Evolutionary conservation across 2,113 vertebrate genomes (phyloP).

Genomic region (Pteruthius melanotis): DNA sequence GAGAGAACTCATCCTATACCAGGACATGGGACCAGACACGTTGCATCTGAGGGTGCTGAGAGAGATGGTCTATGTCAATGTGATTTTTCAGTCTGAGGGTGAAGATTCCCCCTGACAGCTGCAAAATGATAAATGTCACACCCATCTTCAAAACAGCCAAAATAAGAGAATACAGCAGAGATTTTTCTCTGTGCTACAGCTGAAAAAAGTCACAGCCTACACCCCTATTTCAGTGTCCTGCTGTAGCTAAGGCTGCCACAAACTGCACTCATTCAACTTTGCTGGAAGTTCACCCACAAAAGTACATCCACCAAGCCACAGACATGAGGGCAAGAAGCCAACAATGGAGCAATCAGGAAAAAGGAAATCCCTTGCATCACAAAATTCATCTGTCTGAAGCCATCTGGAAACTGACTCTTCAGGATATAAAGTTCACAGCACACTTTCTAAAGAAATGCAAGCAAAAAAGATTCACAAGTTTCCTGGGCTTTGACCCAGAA

Average conservation of each 20-base stretch:
- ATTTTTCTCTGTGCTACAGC: not conserved
- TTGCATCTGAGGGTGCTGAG: not conserved
- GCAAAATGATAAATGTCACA: not conserved
- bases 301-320: not conserved
- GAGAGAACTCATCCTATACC: not conserved
- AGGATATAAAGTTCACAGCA: constrained; percentile 67
- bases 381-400: constrained; percentile 58
- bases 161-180: not conserved
- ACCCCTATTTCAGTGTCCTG: not conserved
- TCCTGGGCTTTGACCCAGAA: constrained; percentile 59
- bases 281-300: not conserved
- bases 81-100: not conserved
- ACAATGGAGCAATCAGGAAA: constrained; percentile 56
- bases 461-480: constrained; percentile 47
- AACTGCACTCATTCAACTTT: not conserved
- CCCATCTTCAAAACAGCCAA: not conserved
- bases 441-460: constrained; percentile 40
- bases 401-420: constrained; percentile 65
- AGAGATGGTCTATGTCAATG: not conserved
- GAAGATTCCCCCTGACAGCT: not conserved
- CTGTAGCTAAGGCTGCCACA: not conserved
- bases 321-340: constrained; percentile 56
- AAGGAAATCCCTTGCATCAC: constrained; percentile 72
- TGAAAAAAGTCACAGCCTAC: not conserved
- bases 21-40: not conserved